Base-by-base conservation (phyloP, 2,888 invertebrate genomes). In the Hemaris fuciformis region DNA sequence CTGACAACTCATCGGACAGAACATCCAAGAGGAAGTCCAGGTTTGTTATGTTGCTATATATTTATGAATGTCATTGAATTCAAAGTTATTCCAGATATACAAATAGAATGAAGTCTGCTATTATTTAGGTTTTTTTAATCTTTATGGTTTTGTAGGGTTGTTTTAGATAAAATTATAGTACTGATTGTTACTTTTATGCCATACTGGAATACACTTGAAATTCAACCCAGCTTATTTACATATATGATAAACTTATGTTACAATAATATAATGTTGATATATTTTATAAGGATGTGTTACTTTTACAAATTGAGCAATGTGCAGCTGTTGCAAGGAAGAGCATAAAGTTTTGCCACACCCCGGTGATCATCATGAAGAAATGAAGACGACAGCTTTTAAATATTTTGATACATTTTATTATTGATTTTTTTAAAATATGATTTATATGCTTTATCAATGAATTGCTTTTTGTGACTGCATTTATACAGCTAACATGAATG, bases 21-120 rank as follows among this genome's bases (percentile, higher is more conserved):
- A 65, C 60, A 42, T 70, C 81, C 62, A 91, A 89, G 64, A 77
- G 87, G n/a, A 92, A 88, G 66, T 92, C 92, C 72, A 92, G 93
- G 93, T 93, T 64, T 63, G 85, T 82, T 56, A 6, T 56, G 27
- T 53, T 31, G 18, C 31, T 20, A 20, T 34, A 45, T 8, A 20
- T 42, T 43, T 42, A 15, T 45, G 18, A 18, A 31, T 20, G 20
- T 22, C n/a, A n/a, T 53, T 15, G 27, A 8, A 31, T 27, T 20
- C 18, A 43, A 43, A 10, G 43, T 53, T 15, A 27, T 8, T 27
- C 6, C 2, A 15, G 15, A n/a, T 25, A 18, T 46, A 25, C 6
- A n/a, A n/a, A 25, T 25, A 27, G 27, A 27, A 27, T n/a, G n/a
- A n/a, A n/a, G n/a, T n/a, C n/a, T n/a, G n/a, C n/a, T n/a, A n/a